phyloP scores from a whole-genome alignment of 1,140 invertebrate genomes.

The Dryas iulia region DNA sequence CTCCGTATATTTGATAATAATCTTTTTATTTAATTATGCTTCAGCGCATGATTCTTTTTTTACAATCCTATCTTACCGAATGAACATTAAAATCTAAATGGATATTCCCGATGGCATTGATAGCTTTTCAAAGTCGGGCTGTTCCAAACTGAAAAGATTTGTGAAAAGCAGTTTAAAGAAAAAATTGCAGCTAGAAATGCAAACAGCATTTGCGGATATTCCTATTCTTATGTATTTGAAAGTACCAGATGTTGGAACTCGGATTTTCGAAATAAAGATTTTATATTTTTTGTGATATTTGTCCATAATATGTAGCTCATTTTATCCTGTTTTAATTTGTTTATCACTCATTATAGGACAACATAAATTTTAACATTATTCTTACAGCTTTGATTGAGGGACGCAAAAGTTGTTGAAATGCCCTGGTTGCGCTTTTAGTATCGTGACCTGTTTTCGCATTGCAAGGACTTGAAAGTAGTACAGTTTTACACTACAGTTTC shows the following conservation, averaged over 20 bases:
- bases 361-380: background rate
- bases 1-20: too few relatives aligned
- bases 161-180: slow-evolving; percentile 19
- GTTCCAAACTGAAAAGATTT: slow-evolving; percentile 16
- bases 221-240: background rate
- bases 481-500: slow-evolving; percentile 28
- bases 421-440: slow-evolving; percentile 32
- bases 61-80: background rate
- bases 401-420: slow-evolving; percentile 21
- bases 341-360: background rate
- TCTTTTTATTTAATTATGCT: too few relatives aligned
- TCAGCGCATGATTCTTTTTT: too few relatives aligned
- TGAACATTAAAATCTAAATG: slow-evolving; percentile 23
- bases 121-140: slow-evolving; percentile 21
- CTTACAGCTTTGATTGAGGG: background rate
- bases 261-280: background rate
- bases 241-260: background rate
- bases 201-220: slow-evolving; percentile 16
- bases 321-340: background rate
- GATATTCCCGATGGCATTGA: slow-evolving; percentile 21
- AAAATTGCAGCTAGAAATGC: slow-evolving; percentile 17
- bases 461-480: slow-evolving; percentile 28
- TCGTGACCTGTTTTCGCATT: slow-evolving; percentile 31
- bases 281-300: background rate
- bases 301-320: background rate